Evolutionary conservation across 2,888 invertebrate genomes (phyloP).

Genomic region (Uropetala carovei): DNA sequence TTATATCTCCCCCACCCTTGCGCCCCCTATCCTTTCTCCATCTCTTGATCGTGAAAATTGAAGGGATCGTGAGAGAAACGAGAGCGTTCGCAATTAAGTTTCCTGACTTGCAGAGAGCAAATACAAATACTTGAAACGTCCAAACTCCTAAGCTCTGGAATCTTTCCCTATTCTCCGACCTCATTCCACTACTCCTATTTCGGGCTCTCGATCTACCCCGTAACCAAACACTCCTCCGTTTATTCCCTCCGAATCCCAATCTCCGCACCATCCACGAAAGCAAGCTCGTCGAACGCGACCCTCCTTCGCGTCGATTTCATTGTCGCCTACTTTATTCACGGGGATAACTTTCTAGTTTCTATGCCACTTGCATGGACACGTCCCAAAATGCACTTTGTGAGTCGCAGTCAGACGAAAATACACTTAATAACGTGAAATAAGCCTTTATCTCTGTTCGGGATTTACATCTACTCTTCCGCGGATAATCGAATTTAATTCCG

Average conservation of each 20-base stretch:
- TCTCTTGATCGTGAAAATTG: no score
- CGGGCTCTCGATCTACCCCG: background rate
- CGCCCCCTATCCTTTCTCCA: no score
- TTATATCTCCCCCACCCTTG: no score
- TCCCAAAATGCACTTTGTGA: no score
- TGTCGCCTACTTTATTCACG: background rate
- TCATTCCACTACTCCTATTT: constrained; percentile 3
- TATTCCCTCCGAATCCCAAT: background rate
- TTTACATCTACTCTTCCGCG: no score
- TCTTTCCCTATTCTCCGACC: background rate
- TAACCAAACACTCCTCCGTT: background rate
- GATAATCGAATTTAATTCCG: no score
- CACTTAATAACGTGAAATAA: no score
- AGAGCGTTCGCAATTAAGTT: background rate
- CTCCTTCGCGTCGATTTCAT: background rate
- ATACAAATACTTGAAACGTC: background rate
- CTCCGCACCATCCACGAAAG: background rate
- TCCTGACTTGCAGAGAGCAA: background rate
- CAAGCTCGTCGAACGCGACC: background rate
- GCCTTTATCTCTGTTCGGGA: no score
- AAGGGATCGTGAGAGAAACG: background rate
- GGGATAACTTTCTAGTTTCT: no score
- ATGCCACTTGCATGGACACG: no score
- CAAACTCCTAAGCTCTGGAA: background rate
- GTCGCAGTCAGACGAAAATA: no score